Conservation (phyloP, 2,888 invertebrate species). For the Aromia moschata region DNA sequence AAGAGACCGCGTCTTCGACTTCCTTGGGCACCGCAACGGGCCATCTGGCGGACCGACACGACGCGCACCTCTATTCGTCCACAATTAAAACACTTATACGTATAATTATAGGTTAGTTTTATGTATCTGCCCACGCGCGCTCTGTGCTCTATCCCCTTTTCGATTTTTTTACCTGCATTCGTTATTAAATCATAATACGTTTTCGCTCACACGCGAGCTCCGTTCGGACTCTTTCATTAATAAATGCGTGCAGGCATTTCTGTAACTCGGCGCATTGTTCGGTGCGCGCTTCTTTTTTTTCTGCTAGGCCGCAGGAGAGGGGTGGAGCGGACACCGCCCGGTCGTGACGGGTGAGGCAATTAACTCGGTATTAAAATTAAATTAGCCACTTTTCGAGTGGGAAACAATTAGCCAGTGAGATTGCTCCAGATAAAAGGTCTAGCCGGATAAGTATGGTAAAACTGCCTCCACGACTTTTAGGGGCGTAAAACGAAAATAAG, state of each 20-base stretch:
- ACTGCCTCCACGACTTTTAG: no score
- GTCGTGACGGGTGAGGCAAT: constrained; percentile 46
- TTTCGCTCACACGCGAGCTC: constrained; percentile 18
- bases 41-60: constrained; percentile 53
- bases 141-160: constrained; percentile 51
- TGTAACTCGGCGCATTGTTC: constrained; percentile 43
- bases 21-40: constrained; percentile 32
- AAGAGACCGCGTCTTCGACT: constrained; percentile 45
- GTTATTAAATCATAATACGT: constrained; percentile 52
- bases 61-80: constrained; percentile 60
- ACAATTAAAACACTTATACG: constrained; percentile 63
- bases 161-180: constrained; percentile 48
- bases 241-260: constrained; percentile 46
- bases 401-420: constrained; percentile 48
- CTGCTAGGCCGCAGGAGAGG: constrained; percentile 33
- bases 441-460: no score
- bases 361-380: constrained; percentile 50
- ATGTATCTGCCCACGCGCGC: constrained; percentile 61
- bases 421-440: constrained; percentile 44
- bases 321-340: constrained; percentile 28
- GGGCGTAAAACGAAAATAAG: no score
- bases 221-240: constrained; percentile 32
- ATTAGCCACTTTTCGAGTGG: constrained; percentile 50
- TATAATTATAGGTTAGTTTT: constrained; percentile 62
- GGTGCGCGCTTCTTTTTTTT: constrained; percentile 28